Evolutionary conservation across 2,888 invertebrate genomes (phyloP), one percentile per base, ranked within the genome.

Genomic region (Ochropleura leucogaster): DNA sequence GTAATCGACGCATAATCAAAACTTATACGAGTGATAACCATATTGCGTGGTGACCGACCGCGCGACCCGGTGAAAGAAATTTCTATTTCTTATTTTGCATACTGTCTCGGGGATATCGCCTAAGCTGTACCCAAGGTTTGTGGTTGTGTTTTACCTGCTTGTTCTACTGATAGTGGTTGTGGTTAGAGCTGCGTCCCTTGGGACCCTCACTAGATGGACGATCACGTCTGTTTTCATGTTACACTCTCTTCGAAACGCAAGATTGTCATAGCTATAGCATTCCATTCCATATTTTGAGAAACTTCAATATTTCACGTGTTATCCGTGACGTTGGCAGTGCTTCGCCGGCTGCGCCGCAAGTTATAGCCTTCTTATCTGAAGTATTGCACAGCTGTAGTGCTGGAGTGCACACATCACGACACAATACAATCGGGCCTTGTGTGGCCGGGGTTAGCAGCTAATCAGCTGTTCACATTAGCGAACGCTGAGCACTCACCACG

Each of bases 1-100:
- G 92, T 89, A 88, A 89, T 88, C 90, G 89, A 89, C 89, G 90
- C 88, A 87, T 91, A 91, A 90, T 91, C 92, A 90, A 92, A 89
- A 88, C 88, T 87, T 88, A 89, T 87, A 90, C 89, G 84, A 86
- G 88, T 90, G 92, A 91, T 92, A 92, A 91, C 87, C 89, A 83
- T 87, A 87, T 87, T 87, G 88, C 87, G 85, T 84, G 84, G 79
- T 82, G 85, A 82, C 68, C 69, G 72, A 72, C 77, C 77, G 84
- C 74, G 72, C 84, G 80, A 83, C 80, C 80, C 87, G 87, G 85
- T 89, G 84, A 87, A 83, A 87, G 65, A 68, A 79, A 82, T 82
- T 82, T 80, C 67, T 79, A 74, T 73, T 80, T 71, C 62, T 72
- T 72, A 60, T 74, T 66, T 72, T 81, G 67, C 47, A 67, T 53